Conservation (phyloP, 2,113 vertebrate species). For the Leucoraja erinaceus region DNA sequence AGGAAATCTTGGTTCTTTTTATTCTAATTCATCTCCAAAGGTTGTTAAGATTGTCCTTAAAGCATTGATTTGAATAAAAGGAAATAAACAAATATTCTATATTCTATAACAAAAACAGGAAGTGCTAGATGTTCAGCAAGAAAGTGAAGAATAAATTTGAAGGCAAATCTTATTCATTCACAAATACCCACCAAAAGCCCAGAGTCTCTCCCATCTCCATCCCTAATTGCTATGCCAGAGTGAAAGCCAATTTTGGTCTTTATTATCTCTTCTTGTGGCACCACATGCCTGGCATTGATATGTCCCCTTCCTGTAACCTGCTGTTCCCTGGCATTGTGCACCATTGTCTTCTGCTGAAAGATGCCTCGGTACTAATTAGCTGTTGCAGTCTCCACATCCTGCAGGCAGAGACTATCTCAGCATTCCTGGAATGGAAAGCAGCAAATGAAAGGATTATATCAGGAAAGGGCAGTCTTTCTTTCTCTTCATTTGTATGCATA, state of each 20-base stretch:
- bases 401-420: not conserved
- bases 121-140: not conserved
- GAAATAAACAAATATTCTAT: not conserved
- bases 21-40: not conserved
- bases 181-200: not conserved
- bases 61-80: not conserved
- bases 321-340: not conserved
- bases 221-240: not conserved
- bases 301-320: not conserved
- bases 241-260: not conserved
- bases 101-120: too few species aligned
- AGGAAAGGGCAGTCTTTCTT: not conserved
- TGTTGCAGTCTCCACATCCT: not conserved
- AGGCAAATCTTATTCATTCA: not conserved
- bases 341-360: not conserved
- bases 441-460: not conserved
- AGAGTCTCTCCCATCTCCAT: not conserved
- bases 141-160: not conserved
- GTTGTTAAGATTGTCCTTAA: not conserved
- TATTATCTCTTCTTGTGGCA: not conserved
- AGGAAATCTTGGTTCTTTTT: not conserved
- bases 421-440: not conserved
- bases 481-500: not conserved
- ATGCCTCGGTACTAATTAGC: not conserved
- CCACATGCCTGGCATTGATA: not conserved